These are phyloP conservation scores for Perizoma flavofasciatum DNA, from an alignment of 2,888 invertebrate species.

Conservation along the genomic window DNA sequence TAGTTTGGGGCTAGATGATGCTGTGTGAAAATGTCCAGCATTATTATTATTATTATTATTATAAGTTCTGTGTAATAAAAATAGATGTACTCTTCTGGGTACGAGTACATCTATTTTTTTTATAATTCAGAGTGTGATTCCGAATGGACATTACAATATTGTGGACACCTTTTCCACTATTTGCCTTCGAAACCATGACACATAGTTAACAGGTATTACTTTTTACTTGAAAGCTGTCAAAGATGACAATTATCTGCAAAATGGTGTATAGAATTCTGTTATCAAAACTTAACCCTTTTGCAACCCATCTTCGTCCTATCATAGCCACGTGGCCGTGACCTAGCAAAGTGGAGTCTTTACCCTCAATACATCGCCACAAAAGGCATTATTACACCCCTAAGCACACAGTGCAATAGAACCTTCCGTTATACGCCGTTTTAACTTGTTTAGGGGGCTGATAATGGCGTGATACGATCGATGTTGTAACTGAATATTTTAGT, in stretches of 20 bases:
- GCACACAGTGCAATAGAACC: slow-evolving; percentile 34
- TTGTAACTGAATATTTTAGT: slow-evolving; percentile 10
- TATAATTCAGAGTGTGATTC: no score
- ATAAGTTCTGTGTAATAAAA: no score
- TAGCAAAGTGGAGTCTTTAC: slow-evolving; percentile 33
- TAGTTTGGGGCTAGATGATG: no score
- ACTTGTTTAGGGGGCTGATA: slow-evolving; percentile 8
- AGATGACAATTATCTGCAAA: background rate
- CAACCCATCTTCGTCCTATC: slow-evolving; percentile 23
- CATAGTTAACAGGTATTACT: no score
- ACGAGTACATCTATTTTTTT: no score
- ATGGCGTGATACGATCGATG: slow-evolving; percentile 18
- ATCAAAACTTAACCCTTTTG: slow-evolving; percentile 15
- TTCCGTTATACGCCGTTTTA: slow-evolving; percentile 22
- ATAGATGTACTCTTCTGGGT: no score
- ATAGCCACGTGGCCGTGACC: slow-evolving; percentile 42
- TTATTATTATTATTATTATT: no score
- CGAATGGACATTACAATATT: no score
- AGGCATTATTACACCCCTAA: slow-evolving; percentile 45
- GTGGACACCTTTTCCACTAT: no score
- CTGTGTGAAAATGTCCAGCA: no score
- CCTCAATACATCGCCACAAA: slow-evolving; percentile 45
- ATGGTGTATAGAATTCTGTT: background rate
- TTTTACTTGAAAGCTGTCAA: background rate
- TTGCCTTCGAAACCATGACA: no score